Conservation (phyloP, 2,113 vertebrate genomes). For the Dipodomys spectabilis region DNA sequence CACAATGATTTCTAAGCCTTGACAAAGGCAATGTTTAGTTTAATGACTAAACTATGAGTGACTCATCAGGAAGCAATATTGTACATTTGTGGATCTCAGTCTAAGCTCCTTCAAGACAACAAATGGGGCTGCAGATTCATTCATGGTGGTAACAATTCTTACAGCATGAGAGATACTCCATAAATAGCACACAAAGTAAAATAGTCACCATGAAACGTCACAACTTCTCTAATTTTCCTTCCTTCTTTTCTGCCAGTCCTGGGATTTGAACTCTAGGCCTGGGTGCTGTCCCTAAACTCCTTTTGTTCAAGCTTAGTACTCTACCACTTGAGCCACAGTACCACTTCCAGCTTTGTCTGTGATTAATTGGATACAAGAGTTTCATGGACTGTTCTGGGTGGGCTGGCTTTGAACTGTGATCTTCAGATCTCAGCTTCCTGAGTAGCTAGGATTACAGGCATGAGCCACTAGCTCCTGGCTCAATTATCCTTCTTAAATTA, state of each 20-base stretch:
- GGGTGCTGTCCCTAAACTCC: no score
- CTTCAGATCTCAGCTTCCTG: no score
- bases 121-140: background rate
- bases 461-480: no score
- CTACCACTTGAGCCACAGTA: no score
- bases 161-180: background rate
- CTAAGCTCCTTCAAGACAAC: background rate
- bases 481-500: constrained; percentile 22
- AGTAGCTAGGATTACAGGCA: no score
- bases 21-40: constrained; percentile 2
- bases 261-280: no score
- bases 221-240: background rate
- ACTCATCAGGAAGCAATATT: background rate
- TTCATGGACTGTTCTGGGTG: no score
- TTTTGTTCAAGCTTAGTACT: no score
- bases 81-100: background rate
- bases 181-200: background rate
- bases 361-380: no score
- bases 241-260: no score
- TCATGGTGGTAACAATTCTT: background rate
- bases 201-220: background rate
- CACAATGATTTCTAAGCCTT: background rate
- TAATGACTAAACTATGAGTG: background rate
- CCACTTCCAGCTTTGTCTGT: no score
- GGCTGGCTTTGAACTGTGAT: no score